Evolutionary conservation across 2,797 vertebrate species (phyloP), one percentile per base, ranked within the genome.

Genomic region (Gallinago stenura): DNA sequence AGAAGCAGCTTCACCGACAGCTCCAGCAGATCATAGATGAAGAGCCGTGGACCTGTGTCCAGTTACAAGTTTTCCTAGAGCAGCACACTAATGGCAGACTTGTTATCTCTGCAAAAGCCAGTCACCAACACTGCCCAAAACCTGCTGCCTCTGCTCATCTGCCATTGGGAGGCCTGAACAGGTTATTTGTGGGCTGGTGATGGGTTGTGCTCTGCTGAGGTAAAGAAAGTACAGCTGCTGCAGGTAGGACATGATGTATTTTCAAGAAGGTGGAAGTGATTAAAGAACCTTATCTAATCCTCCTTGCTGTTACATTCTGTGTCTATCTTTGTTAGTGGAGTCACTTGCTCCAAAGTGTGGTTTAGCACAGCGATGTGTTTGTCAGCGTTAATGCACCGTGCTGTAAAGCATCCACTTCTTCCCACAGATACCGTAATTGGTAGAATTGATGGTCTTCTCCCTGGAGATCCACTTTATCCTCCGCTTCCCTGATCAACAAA

Each of bases 31-130:
- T 53, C 24, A 8, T 0, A 39, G 24, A 12, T 1, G 3, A 50
- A 58, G 33, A 66, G 28, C 57, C 20, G 28, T 2, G 5, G 35
- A 46, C 35, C 25, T 0, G 0, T 4, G 10, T 28, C 39, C 71
- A 31, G 6, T 20, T 68, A 70, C 24, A 78, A 66, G 48, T 75
- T 56, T 53, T 61, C 10, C 62, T 58, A 24, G 16, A 12, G 57
- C 46, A 79, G 35, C 19, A 19, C 31, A 39, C 6, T 25, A 3
- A 1, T 15, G 46, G 21, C 53, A 62, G 11, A 8, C 7, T 62
- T 39, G 15, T 14, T 6, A 20, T 12, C 20, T 39, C 64, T 70
- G 48, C 39, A 35, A 65, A 81, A 77, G 10, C 4, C 39, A 7
- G 19, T 12, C 41, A 30, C 53, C 45, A 61, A 58, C 46, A 54